phyloP scores from a whole-genome alignment of 2,797 vertebrate species.

The Muscicapa comitata region DNA sequence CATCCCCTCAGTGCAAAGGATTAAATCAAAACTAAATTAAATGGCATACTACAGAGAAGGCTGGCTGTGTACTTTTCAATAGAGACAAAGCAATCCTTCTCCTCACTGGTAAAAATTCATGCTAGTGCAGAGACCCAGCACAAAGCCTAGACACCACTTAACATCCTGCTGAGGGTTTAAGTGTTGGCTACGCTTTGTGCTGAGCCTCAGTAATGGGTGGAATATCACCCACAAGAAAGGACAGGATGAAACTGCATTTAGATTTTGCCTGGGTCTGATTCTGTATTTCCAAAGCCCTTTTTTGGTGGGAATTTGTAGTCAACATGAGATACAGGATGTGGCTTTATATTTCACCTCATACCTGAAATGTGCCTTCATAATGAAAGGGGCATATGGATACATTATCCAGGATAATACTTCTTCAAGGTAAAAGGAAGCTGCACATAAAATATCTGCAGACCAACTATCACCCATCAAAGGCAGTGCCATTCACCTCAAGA shows the following conservation, averaged over 20 bases:
- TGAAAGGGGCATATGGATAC: neutral
- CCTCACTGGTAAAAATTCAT: constrained; percentile 3
- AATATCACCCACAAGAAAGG: neutral
- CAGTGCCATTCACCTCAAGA: neutral
- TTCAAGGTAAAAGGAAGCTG: neutral
- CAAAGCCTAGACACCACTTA: constrained; percentile 33
- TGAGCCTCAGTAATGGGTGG: neutral
- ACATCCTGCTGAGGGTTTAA: constrained; percentile 11
- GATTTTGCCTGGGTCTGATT: neutral
- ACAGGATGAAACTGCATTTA: neutral
- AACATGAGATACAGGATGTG: neutral
- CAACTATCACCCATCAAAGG: neutral
- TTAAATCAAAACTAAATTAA: constrained; percentile 44
- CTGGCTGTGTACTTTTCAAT: constrained; percentile 13
- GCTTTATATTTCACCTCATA: neutral
- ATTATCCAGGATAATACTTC: neutral
- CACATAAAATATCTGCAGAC: neutral
- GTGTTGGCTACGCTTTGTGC: neutral
- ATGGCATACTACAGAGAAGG: neutral
- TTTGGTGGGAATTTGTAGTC: neutral
- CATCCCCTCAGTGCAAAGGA: neutral
- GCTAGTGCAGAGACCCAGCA: neutral
- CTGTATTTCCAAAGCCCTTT: neutral
- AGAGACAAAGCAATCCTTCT: constrained; percentile 29
- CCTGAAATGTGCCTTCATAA: neutral